Base-by-base conservation (phyloP, 2,888 invertebrate species). In the Colostygia pectinataria region DNA sequence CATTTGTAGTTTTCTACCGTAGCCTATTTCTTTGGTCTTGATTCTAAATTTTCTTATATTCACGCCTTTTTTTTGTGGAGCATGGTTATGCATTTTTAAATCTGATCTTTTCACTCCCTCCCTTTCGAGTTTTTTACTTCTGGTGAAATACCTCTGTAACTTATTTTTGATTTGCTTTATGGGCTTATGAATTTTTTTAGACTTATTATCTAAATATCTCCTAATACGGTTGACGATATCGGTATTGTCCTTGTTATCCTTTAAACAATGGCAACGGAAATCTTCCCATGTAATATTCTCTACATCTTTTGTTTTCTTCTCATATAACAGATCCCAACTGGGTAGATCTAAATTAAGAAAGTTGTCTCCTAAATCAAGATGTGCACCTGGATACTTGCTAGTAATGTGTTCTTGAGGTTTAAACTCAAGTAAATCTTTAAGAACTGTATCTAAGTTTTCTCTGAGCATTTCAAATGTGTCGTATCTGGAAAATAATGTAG, bases 401-500 rank as follows among this genome's bases (percentile, higher is more conserved):
- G 57, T 23, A 6, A 85, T 46, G 2, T 65, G 25, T 63, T 88
- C 86, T 32, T 65, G 48, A 1, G 44, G 42, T 56, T 91, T 89
- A 55, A 92, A 92, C 59, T 94, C 92, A 18, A 95, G 79, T 8
- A 96, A 80, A 59, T 94, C 93, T 68, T 91, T 92, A 31, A 96
- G 77, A 0, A 94, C 93, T 0, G 91, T 71, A 70, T 96, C 95
- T 34, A 96, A 82, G 63, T 95, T 95, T 84, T 97, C 96, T 62
- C 96, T 91, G 4, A 98, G 86, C 91, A 96, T 95, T 86, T 97
- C 97, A 76, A 98, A 98, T 0, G 96, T 97, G 65, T 97, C 97
- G 78, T 95, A 97, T 2, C 91, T 91, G 68, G 47, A 83, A 82
- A 42, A n/a, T n/a, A n/a, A n/a, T n/a, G n/a, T n/a, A n/a, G n/a